Percentiles rank a stretch among this genome's conserved stretches.
Evolutionary conservation across 2,888 invertebrate genomes (phyloP).

Genomic region (Drosophila hawaiiensis): DNA sequence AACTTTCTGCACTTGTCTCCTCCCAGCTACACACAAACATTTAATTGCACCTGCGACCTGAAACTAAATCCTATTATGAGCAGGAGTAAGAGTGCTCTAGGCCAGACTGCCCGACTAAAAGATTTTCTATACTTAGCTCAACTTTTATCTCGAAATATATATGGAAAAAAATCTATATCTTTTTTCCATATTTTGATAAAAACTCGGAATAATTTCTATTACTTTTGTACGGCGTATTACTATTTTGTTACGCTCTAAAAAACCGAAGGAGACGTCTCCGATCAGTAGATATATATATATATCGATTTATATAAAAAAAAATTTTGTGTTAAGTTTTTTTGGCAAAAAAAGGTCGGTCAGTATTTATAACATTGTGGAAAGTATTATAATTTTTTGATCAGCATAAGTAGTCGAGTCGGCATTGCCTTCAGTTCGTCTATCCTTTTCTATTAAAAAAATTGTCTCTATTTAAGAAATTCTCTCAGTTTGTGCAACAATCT

Average conservation of each 20-base stretch:
- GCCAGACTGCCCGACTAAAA: background rate
- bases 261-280: too few relatives aligned
- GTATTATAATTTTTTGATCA: too few relatives aligned
- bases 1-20: conserved; percentile 3
- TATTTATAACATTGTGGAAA: too few relatives aligned
- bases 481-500: too few relatives aligned
- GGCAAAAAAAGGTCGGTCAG: background rate
- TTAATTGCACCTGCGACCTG: background rate
- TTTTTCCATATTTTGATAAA: background rate
- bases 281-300: too few relatives aligned
- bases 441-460: too few relatives aligned
- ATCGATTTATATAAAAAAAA: background rate
- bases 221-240: background rate
- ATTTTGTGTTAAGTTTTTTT: background rate
- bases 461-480: background rate
- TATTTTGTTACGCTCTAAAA: too few relatives aligned
- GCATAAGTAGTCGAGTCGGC: too few relatives aligned
- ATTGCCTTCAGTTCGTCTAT: too few relatives aligned
- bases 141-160: background rate
- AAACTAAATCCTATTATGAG: background rate
- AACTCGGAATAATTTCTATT: background rate
- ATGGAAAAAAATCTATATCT: background rate
- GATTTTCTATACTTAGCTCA: background rate
- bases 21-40: background rate
- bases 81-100: background rate